Percentiles rank a stretch among this genome's conserved stretches.
Conservation (phyloP, 2,797 vertebrate genomes). For the Lacerta agilis region DNA sequence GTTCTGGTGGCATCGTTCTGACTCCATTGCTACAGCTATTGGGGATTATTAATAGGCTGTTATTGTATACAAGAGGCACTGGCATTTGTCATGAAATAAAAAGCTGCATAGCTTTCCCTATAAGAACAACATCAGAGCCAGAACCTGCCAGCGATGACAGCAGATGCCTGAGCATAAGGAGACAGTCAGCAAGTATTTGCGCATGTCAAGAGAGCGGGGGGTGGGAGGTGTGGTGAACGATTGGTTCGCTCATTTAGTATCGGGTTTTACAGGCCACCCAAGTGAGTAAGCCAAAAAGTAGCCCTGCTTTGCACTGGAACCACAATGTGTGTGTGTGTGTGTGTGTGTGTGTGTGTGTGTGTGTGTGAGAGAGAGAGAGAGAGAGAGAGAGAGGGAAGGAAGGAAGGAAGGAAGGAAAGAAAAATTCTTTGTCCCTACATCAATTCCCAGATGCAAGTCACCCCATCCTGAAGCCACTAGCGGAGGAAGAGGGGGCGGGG, state of each 20-base stretch:
- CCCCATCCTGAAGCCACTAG: not conserved
- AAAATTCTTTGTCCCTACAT: not conserved
- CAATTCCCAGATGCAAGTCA: not conserved
- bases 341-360: too few relatives aligned
- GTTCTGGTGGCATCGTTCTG: slow-evolving; percentile 22
- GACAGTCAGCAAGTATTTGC: not conserved
- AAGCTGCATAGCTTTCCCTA: slow-evolving; percentile 22
- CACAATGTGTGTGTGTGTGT: not conserved
- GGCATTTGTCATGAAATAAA: slow-evolving; percentile 31
- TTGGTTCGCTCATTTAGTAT: not conserved
- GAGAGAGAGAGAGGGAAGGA: too few relatives aligned
- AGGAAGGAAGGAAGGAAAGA: too few relatives aligned
- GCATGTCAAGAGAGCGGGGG: slow-evolving; percentile 22
- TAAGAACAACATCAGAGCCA: slow-evolving; percentile 20
- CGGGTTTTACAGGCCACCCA: not conserved
- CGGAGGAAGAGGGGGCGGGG: too few relatives aligned
- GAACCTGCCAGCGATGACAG: slow-evolving; percentile 1
- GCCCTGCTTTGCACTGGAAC: not conserved
- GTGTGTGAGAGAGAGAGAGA: too few relatives aligned
- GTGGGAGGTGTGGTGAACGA: too few relatives aligned
- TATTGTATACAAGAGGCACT: not conserved
- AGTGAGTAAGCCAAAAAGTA: not conserved
- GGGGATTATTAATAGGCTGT: slow-evolving; percentile 10
- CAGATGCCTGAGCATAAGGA: not conserved
- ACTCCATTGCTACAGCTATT: slow-evolving; percentile 16